These are phyloP conservation scores for Corythoichthys haematopterus DNA, from an alignment of 2,113 vertebrate species.

Conservation along the genomic window DNA sequence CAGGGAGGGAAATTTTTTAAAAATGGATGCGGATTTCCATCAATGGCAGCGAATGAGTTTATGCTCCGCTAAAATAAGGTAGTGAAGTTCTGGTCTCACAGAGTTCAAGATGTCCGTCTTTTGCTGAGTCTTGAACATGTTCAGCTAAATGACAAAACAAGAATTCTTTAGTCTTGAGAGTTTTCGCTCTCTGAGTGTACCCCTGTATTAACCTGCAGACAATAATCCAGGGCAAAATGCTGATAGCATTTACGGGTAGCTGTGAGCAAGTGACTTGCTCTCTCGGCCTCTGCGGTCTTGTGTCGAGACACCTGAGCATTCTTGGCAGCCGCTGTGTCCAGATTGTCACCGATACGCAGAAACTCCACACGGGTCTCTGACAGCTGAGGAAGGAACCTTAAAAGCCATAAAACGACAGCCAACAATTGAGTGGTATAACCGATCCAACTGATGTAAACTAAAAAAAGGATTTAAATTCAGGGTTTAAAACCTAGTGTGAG, in stretches of 20 bases:
- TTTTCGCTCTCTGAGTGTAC: not conserved
- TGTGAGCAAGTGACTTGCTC: constrained; percentile 68
- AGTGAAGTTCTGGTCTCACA: constrained; percentile 48
- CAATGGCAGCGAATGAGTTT: not conserved
- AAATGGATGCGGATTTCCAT: no score
- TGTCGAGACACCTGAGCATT: constrained; percentile 65
- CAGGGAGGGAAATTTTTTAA: no score
- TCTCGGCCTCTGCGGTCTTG: constrained; percentile 57
- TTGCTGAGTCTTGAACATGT: constrained; percentile 72
- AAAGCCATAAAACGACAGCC: not conserved
- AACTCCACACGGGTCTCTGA: constrained; percentile 65
- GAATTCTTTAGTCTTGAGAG: not conserved
- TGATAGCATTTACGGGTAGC: constrained; percentile 72
- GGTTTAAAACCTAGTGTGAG: constrained; percentile 1
- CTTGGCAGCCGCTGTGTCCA: constrained; percentile 57
- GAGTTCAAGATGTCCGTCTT: constrained; percentile 72
- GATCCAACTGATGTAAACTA: not conserved
- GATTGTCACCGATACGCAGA: constrained; percentile 67
- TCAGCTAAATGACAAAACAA: constrained; percentile 52
- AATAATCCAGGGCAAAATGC: constrained; percentile 76
- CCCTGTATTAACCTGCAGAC: constrained; percentile 63
- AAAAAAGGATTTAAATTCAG: not conserved
- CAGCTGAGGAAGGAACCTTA: constrained; percentile 68
- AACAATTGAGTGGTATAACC: no score
- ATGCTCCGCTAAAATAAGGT: not conserved